Percentiles rank a stretch among this genome's conserved stretches.
phyloP scores from a whole-genome alignment of 37 sponge, comb jelly and placozoan genomes.

The Lycopodina hypogea region DNA sequence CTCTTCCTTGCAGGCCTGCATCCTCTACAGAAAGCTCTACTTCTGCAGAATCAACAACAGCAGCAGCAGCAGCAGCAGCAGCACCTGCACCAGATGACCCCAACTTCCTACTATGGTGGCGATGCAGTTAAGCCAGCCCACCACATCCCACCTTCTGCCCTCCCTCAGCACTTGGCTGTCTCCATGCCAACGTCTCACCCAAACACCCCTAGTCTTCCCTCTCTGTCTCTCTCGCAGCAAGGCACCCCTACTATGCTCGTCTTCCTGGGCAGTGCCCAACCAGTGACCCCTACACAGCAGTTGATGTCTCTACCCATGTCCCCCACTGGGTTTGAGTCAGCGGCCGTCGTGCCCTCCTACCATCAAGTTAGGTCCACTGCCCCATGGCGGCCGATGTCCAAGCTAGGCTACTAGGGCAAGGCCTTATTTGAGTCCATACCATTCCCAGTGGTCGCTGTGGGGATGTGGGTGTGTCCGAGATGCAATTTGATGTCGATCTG shows the following conservation, averaged over 20 bases:
- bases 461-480: neutral
- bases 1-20: constrained; percentile 39
- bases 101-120: neutral
- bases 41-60: constrained; percentile 50
- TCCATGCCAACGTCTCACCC: constrained; percentile 17
- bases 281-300: constrained; percentile 12
- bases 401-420: constrained; percentile 8
- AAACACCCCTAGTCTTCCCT: too few relatives aligned
- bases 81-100: neutral
- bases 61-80: neutral
- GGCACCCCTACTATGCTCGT: too few relatives aligned
- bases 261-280: too few relatives aligned
- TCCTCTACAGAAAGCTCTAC: constrained; percentile 79
- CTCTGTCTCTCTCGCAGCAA: too few relatives aligned
- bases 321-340: too few relatives aligned
- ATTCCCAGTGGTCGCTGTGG: constrained; percentile 1
- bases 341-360: too few relatives aligned
- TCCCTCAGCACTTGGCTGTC: constrained; percentile 26
- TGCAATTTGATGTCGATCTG: neutral
- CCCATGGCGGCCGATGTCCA: constrained; percentile 21
- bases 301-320: too few relatives aligned
- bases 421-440: neutral
- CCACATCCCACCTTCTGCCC: constrained; percentile 6
- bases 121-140: neutral
- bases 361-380: neutral